A percentile compares a stretch with the other conserved stretches of the same genome.
phyloP scores from a whole-genome alignment of 2,113 vertebrate species.

The Colinus virginianus region DNA sequence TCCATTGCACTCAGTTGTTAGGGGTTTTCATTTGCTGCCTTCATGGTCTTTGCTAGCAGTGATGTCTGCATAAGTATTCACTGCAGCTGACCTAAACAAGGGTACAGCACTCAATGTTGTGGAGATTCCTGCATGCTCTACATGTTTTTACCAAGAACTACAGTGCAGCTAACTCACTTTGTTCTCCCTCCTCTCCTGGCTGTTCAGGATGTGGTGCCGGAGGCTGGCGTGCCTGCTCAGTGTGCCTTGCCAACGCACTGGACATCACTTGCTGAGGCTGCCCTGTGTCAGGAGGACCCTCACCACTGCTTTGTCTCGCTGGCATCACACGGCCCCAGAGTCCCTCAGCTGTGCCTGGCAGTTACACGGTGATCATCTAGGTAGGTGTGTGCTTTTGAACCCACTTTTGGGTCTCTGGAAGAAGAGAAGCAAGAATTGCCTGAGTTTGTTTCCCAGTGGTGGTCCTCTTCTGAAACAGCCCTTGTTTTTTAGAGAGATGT shows the following conservation, averaged over 20 bases:
- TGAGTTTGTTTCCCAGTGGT: accelerated
- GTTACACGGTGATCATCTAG: conserved; percentile 77
- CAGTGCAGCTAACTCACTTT: not conserved
- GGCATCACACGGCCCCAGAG: conserved; percentile 36
- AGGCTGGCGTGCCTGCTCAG: conserved; percentile 42
- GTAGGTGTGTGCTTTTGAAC: conserved; percentile 42
- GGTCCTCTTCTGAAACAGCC: not conserved
- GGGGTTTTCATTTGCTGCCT: not conserved
- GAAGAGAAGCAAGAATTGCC: not conserved
- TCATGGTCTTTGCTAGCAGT: accelerated
- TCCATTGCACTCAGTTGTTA: not conserved
- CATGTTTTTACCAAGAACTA: accelerated
- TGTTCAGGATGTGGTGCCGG: conserved; percentile 72
- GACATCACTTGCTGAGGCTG: not conserved
- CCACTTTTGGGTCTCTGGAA: not conserved
- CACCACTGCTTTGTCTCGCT: not conserved
- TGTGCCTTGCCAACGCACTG: not conserved
- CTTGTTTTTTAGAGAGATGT: accelerated
- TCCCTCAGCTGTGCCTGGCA: conserved; percentile 72
- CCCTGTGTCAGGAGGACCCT: not conserved
- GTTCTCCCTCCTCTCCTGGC: not conserved
- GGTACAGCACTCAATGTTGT: accelerated
- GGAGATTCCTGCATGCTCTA: accelerated
- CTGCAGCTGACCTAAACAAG: not conserved
- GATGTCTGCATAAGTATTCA: not conserved